These are phyloP conservation scores for Platanista minor DNA, from an alignment of 2,113 vertebrate genomes.

Conservation along the genomic window DNA sequence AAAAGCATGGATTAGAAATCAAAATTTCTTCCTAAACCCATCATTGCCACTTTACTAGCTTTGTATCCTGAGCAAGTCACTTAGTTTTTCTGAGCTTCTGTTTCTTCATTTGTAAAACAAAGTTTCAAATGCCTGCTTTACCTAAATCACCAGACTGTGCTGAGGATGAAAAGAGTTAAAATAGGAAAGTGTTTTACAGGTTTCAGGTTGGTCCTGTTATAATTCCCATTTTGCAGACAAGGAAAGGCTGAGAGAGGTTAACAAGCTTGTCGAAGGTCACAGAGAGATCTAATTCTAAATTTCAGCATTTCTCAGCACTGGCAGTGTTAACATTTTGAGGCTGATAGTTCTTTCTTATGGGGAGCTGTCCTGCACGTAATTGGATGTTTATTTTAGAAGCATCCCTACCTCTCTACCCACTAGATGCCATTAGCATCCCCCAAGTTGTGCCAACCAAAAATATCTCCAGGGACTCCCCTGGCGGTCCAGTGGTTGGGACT, in stretches of 20 bases:
- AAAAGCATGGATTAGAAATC: not conserved
- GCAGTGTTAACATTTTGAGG: not conserved
- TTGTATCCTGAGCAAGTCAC: not conserved
- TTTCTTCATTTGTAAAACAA: not conserved
- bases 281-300: not conserved
- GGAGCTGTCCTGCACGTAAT: not conserved
- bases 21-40: not conserved
- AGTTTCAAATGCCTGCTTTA: not conserved
- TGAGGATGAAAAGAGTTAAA: not conserved
- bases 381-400: no score
- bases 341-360: not conserved
- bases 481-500: not conserved
- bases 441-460: not conserved
- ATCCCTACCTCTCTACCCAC: not conserved
- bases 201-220: not conserved
- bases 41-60: not conserved
- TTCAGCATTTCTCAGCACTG: not conserved
- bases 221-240: not conserved
- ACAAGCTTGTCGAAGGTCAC: not conserved
- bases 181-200: not conserved
- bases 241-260: not conserved
- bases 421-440: not conserved
- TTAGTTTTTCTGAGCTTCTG: slow-evolving; percentile 11
- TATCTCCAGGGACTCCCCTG: not conserved
- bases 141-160: not conserved